Base-by-base conservation (phyloP, 2,888 invertebrate genomes). In the Drosophila histrio region DNA sequence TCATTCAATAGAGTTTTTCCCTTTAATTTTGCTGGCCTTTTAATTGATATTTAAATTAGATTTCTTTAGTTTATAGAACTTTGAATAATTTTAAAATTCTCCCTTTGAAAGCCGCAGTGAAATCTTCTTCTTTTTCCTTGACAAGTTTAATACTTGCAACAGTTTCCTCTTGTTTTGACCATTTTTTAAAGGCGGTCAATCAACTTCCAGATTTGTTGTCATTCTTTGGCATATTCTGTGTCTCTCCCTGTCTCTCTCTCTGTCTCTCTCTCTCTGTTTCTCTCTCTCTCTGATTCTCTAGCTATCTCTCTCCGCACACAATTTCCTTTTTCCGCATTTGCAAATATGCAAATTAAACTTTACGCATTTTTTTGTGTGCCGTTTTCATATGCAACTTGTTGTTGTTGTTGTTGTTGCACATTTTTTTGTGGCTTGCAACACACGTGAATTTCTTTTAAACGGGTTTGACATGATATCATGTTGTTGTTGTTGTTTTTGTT, bases 401-500 rank as follows among this genome's bases (percentile, higher is more conserved):
- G 53, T 49, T 63, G 41, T 41, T 65, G 57, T 66, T 72, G 70
- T 52, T 71, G 47, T 43, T 38, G 56, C 39, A 36, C 64, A 69
- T 63, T 63, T 65, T 65, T 70, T 69, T 69, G 39, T 34, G 21
- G 26, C 11, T 22, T 26, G 46, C 54, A 44, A 47, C 63, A 67
- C 80, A 82, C 82, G 82, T 82, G 82, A 79, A 84, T 82, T 81
- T 82, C 82, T 84, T 82, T 84, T 58, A 84, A 82, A 82, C 82
- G 63, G 53, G 84, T 82, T 84, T 79, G 70, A 50, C 79, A 76
- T 64, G 60, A 67, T 64, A 62, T 65, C 43, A 44, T 58, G 49
- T 50, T 46, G 65, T 66, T 72, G 41, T 53, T 69, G 43, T 44
- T 54, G 30, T 28, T 69, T 72, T 53, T 69, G 78, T 32, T 60